Conservation (phyloP, 2,113 vertebrate species). For the Bothrops jararaca region DNA sequence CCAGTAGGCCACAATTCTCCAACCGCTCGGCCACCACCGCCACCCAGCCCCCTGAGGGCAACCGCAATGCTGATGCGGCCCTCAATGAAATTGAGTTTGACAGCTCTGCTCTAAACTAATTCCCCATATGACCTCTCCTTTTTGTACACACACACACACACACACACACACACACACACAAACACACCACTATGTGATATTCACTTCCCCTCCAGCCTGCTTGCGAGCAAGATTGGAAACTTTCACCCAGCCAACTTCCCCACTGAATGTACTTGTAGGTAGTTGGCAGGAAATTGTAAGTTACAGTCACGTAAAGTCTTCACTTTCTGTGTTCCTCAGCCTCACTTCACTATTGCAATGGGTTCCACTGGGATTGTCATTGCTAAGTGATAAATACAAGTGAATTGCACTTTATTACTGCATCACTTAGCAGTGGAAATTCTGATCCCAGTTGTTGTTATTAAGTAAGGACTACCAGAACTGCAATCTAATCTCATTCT, state of each 20-base stretch:
- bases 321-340: neutral
- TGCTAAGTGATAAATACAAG: neutral
- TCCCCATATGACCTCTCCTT: neutral
- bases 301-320: neutral
- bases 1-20: too few species aligned
- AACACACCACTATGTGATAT: neutral
- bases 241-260: neutral
- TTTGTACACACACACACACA: neutral
- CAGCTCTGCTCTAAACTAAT: too few species aligned
- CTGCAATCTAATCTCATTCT: neutral
- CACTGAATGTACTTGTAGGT: neutral
- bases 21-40: too few species aligned
- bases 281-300: neutral
- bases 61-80: too few species aligned
- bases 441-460: neutral
- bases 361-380: neutral
- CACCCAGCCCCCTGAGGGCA: too few species aligned
- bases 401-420: neutral
- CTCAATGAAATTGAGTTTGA: too few species aligned
- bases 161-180: neutral
- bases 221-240: neutral
- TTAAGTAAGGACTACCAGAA: neutral
- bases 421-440: neutral
- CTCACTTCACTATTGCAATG: neutral
- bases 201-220: neutral